phyloP scores from a whole-genome alignment of 2,888 invertebrate genomes.

The Ctena decussata region DNA sequence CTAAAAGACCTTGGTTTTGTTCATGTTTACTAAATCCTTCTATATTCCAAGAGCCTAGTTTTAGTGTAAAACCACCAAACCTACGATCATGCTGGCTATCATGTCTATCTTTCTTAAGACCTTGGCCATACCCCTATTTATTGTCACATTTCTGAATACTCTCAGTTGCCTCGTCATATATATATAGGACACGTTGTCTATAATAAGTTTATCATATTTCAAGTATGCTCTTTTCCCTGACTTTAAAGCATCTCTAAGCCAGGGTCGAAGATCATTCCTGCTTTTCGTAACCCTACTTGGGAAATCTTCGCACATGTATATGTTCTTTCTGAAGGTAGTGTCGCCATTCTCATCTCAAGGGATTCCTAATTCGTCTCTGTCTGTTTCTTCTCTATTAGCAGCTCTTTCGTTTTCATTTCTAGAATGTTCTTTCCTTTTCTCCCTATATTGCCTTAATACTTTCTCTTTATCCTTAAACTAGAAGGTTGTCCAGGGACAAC shows the following conservation, averaged over 20 bases:
- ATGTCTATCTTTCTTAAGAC: neutral
- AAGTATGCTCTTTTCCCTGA: neutral
- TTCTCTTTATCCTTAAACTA: too few species aligned
- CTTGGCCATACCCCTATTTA: neutral
- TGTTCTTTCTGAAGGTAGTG: neutral
- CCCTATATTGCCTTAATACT: too few species aligned
- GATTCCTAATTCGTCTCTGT: neutral
- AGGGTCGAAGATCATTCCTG: neutral
- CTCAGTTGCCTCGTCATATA: neutral
- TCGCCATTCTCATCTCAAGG: too few species aligned
- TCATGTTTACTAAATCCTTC: neutral
- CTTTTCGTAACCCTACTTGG: neutral
- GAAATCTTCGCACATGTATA: neutral
- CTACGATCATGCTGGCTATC: neutral
- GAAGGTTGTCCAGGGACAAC: too few species aligned
- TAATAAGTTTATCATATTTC: neutral
- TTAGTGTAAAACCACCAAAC: neutral
- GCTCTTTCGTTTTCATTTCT: too few species aligned
- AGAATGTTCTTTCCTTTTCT: too few species aligned
- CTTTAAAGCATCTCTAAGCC: neutral
- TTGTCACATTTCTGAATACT: neutral
- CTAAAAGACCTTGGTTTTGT: neutral
- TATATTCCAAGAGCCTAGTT: neutral
- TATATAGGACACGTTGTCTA: neutral
- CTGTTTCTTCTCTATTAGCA: too few species aligned